A percentile compares a stretch with the other conserved stretches of the same genome.
phyloP scores from a whole-genome alignment of 2,113 vertebrate species.

The Vanacampus margaritifer region DNA sequence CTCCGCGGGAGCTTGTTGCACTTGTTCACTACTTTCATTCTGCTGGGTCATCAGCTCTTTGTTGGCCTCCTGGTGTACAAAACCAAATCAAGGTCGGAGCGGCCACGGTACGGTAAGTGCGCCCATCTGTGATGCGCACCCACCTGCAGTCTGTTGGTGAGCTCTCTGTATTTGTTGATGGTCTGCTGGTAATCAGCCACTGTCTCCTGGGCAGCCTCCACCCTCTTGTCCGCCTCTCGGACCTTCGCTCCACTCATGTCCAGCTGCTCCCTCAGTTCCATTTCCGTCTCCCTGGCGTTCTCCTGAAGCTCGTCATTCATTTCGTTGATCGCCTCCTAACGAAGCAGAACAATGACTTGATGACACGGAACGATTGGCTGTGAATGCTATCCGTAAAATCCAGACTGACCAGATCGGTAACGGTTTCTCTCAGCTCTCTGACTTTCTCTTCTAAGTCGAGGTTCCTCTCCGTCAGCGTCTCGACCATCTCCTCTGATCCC shows the following conservation, averaged over 20 bases:
- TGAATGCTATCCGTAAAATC: background rate
- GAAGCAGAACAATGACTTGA: background rate
- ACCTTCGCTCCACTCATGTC: conserved; percentile 81
- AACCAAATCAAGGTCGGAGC: background rate
- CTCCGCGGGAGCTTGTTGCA: conserved; percentile 86
- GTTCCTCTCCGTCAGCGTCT: conserved; percentile 92
- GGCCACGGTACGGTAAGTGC: background rate
- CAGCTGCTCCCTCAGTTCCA: conserved; percentile 94
- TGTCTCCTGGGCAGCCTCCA: conserved; percentile 93
- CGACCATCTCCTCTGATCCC: conserved; percentile 98
- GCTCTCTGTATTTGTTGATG: conserved; percentile 92
- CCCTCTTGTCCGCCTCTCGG: conserved; percentile 85
- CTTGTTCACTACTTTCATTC: conserved; percentile 82
- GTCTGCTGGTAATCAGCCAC: conserved; percentile 95
- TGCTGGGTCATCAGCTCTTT: conserved; percentile 90
- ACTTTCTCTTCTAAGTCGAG: conserved; percentile 96
- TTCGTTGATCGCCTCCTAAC: conserved; percentile 95
- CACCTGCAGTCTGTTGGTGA: conserved; percentile 89
- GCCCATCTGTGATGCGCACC: background rate
- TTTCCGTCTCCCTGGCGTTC: conserved; percentile 90
- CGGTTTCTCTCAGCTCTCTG: conserved; percentile 81
- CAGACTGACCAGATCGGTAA: conserved; percentile 67
- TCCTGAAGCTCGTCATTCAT: conserved; percentile 99
- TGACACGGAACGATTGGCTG: background rate
- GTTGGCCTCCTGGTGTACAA: conserved; percentile 81